Evolutionary conservation across 2,113 vertebrate genomes (phyloP).

Genomic region (Typhlomys cinereus): DNA sequence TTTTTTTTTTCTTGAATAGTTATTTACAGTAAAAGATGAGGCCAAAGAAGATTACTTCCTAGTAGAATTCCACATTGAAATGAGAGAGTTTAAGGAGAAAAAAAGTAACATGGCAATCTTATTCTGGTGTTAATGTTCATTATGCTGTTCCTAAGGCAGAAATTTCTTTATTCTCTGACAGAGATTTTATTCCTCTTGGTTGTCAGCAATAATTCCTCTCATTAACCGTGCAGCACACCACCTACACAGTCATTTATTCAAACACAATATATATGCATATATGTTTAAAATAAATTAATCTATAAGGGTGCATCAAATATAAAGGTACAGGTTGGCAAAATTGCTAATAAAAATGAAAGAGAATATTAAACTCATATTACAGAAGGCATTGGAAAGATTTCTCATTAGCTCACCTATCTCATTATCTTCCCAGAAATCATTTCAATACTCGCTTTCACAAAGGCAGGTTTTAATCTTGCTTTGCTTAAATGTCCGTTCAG

Average conservation of each 20-base stretch:
- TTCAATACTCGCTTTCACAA: constrained; percentile 53
- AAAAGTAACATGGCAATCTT: constrained; percentile 47
- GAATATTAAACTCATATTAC: constrained; percentile 63
- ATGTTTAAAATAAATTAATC: constrained; percentile 56
- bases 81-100: neutral
- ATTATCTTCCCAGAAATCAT: constrained; percentile 49
- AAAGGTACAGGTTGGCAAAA: neutral
- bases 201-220: constrained; percentile 62
- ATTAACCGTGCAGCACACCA: constrained; percentile 55
- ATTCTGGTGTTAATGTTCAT: constrained; percentile 68
- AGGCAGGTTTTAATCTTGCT: constrained; percentile 5
- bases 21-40: neutral
- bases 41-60: neutral
- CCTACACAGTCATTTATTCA: constrained; percentile 64
- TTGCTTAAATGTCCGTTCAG: constrained; percentile 26
- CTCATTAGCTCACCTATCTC: constrained; percentile 58
- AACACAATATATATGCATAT: constrained; percentile 44
- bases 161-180: constrained; percentile 62
- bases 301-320: neutral
- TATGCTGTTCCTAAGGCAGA: constrained; percentile 55
- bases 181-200: constrained; percentile 62
- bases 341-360: constrained; percentile 53
- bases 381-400: constrained; percentile 36
- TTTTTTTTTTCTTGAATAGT: neutral
- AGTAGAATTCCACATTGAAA: neutral